Base-by-base conservation (phyloP, 2,113 vertebrate species). In the Anhinga rufa region DNA sequence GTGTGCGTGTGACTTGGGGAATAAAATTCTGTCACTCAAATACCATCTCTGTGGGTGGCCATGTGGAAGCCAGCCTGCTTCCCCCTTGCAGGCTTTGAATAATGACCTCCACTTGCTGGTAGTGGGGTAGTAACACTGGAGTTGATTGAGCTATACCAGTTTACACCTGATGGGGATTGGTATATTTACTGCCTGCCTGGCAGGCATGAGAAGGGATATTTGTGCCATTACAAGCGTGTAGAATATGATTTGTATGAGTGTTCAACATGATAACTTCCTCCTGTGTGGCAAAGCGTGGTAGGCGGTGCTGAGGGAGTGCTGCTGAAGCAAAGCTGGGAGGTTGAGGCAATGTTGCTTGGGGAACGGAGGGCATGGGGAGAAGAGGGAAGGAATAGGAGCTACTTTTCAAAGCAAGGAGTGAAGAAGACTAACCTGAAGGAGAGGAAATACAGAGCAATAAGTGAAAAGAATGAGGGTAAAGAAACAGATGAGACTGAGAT, bases 1-100 rank as follows among this genome's bases (percentile, higher is more conserved):
- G 26, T 14, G 14, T 38, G 36, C 12, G 5, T 18, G 49, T 70
- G 40, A 60, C 8, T 36, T 0, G 0, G 22, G n/a, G 49, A 95
- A 69, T 72, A 49, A 80, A 72, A 52, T 40, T 24, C 65, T 93
- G 78, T 79, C 31, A 52, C 44, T 86, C 55, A 76, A 29, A 61
- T 68, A 31, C 54, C 2, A 0, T 58, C 62, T 40, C 57, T 54
- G 6, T 75, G 70, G 36, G 74, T 91, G 91, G 71, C 72, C 10
- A 2, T 9, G 17, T 92, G 76, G 55, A 93, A 68, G 36, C 17
- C 71, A 51, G 40, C 10, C 21, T 65, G 34, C 54, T 64, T 77
- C 46, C 16, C 0, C 3, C 34, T 34, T 46, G 19, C 1, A 7
- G 57, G 22, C 58, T 72, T 88, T 86, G 32, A 69, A 19, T 66